Evolutionary conservation across 1,140 invertebrate genomes (phyloP), one percentile per base, ranked within the genome.

Genomic region (Drosophila ohnishii): DNA sequence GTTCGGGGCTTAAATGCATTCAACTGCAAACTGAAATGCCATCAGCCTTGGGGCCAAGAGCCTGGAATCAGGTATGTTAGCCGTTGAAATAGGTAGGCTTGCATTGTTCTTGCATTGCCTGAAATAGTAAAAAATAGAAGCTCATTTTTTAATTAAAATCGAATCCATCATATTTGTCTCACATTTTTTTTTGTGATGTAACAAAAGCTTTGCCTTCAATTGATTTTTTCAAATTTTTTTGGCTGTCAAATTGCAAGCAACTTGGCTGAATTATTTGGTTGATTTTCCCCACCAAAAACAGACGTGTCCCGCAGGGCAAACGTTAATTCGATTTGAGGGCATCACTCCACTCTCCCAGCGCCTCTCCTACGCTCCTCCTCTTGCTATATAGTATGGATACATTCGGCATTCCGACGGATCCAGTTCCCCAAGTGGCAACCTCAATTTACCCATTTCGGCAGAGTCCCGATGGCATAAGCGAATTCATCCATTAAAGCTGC

Each of bases 401-500:
- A 60, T 44, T 57, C 11, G 28, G 16, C 28, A 30, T 35, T 66
- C 63, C 32, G 14, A 10, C 34, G 42, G 37, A 69, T 69, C 30
- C 69, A 30, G 69, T 40, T 59, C 66, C 69, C 69, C 42, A 66
- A 48, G 66, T 72, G 66, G 69, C 53, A 59, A 71, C 69, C 66
- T 72, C 69, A 72, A 72, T 72, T 72, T 72, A 75, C 72, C 73
- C 73, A 75, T 66, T 51, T 74, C 53, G 48, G 37, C 44, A 47
- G 19, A 25, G 65, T 70, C 75, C 74, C 72, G 45, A 58, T 75
- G 72, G 72, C 71, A 77, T 77, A 78, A 77, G 65, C 75, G 65
- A 78, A 79, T 84, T 79, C 80, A 83, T 79, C 83, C 79, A 86
- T 86, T 86, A 87, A 87, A 73, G 73, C 56, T 60, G 84, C 75